Percentiles rank a stretch among this genome's conserved stretches.
phyloP scores from a whole-genome alignment of 2,113 vertebrate species.

The Zosterops japonicus region DNA sequence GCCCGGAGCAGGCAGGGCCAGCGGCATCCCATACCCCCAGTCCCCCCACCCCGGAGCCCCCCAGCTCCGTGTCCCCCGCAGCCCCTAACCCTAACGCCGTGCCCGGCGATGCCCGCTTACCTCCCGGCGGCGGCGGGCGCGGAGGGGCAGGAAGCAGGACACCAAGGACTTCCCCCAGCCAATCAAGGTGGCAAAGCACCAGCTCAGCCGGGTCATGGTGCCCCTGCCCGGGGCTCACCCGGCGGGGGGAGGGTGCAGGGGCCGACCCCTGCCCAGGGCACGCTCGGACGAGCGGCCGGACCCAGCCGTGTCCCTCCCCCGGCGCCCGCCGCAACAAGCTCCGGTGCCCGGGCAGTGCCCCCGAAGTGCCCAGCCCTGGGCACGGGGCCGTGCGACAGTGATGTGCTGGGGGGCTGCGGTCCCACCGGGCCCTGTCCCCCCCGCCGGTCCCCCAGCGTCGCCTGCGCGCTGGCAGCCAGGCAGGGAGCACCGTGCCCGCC shows the following conservation, averaged over 20 bases:
- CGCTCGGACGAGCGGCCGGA: neutral
- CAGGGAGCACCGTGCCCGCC: constrained; percentile 61
- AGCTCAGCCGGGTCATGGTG: constrained; percentile 62
- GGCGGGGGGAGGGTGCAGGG: neutral
- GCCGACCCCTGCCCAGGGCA: neutral
- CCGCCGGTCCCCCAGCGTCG: constrained; percentile 34
- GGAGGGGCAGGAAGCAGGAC: constrained; percentile 48
- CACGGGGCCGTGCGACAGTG: neutral
- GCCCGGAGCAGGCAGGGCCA: neutral
- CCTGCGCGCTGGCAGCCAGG: constrained; percentile 56
- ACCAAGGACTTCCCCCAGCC: constrained; percentile 52
- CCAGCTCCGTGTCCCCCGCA: neutral
- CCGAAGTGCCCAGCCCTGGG: neutral
- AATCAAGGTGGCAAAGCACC: constrained; percentile 57
- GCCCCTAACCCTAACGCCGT: too few relatives aligned
- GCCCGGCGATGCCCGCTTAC: constrained; percentile 12
- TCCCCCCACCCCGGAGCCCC: neutral
- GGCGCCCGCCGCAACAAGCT: too few relatives aligned
- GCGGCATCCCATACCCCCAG: neutral
- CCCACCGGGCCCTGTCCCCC: neutral
- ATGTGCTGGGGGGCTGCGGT: constrained; percentile 6
- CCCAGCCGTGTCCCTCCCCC: neutral
- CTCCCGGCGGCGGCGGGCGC: constrained; percentile 11
- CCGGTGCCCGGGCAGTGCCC: too few relatives aligned
- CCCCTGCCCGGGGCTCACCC: neutral